These are phyloP conservation scores for Pampusana beccarii DNA, from an alignment of 2,113 vertebrate genomes.

Conservation along the genomic window DNA sequence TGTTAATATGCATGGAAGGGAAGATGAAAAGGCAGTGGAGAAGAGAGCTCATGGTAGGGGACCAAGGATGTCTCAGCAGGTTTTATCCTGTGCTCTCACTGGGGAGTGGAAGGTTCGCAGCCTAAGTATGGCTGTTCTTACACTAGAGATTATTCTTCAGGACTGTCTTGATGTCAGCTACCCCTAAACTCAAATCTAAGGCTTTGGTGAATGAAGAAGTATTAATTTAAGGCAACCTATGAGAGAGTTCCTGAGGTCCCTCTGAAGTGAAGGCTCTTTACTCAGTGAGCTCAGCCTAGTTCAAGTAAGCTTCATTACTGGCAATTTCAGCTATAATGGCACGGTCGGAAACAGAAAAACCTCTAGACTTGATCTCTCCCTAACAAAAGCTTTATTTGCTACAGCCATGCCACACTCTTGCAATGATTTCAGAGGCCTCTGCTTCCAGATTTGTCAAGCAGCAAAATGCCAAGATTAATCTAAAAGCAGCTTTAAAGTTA, in stretches of 20 bases:
- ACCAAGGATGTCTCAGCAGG: conserved; percentile 29
- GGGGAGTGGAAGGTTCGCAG: conserved; percentile 6
- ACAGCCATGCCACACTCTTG: not conserved
- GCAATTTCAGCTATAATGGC: not conserved
- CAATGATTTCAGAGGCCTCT: not conserved
- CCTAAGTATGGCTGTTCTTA: not conserved
- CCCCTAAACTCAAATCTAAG: not conserved
- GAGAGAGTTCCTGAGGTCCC: not conserved
- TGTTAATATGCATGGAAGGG: conserved; percentile 24
- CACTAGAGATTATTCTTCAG: not conserved
- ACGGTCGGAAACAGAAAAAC: not conserved
- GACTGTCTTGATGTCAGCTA: not conserved
- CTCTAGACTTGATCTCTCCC: not conserved
- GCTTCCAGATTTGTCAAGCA: not conserved
- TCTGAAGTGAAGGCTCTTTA: not conserved
- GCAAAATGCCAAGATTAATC: not conserved
- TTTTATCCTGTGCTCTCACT: conserved; percentile 22
- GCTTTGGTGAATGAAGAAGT: not conserved
- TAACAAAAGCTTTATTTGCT: not conserved
- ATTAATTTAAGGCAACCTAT: not conserved
- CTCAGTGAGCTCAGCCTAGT: not conserved
- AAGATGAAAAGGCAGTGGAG: conserved; percentile 27
- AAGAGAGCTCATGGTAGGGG: conserved; percentile 15
- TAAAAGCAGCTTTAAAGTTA: not conserved
- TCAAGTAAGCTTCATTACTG: not conserved